These are phyloP conservation scores for Octomys mimax DNA, from an alignment of 2,797 vertebrate genomes.

Conservation along the genomic window DNA sequence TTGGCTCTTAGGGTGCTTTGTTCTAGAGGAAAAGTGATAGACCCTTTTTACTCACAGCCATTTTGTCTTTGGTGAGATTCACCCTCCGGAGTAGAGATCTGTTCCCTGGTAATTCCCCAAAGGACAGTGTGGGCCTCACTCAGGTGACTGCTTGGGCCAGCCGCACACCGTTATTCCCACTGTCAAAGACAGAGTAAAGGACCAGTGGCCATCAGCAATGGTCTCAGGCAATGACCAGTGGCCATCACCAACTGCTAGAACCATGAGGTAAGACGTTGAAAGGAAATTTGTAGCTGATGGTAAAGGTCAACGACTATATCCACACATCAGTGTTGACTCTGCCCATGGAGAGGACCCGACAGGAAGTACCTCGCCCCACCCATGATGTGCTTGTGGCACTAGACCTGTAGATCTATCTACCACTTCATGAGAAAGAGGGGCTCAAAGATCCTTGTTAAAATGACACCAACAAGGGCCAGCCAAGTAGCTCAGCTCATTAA, in stretches of 20 bases:
- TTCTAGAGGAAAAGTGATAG: background rate
- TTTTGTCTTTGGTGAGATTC: background rate
- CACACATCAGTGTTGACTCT: background rate
- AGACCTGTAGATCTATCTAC: background rate
- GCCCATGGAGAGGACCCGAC: accelerated
- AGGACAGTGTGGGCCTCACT: background rate
- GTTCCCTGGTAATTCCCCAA: background rate
- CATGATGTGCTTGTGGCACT: background rate
- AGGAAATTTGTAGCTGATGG: background rate
- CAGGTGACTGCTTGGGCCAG: too few species aligned
- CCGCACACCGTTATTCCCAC: too few species aligned
- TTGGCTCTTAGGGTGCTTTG: background rate
- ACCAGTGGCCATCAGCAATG: too few species aligned
- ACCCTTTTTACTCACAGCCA: background rate
- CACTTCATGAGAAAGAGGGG: background rate
- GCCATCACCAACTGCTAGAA: background rate
- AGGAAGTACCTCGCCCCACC: background rate
- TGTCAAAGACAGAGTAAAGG: too few species aligned
- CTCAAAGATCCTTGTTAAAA: background rate
- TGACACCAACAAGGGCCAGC: background rate
- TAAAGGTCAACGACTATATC: background rate
- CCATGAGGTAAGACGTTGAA: background rate
- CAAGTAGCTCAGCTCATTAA: too few species aligned
- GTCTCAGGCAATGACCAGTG: background rate
- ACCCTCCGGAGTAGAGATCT: background rate